Conservation (phyloP, 1,140 invertebrate genomes). For the Procambarus virginalis region DNA sequence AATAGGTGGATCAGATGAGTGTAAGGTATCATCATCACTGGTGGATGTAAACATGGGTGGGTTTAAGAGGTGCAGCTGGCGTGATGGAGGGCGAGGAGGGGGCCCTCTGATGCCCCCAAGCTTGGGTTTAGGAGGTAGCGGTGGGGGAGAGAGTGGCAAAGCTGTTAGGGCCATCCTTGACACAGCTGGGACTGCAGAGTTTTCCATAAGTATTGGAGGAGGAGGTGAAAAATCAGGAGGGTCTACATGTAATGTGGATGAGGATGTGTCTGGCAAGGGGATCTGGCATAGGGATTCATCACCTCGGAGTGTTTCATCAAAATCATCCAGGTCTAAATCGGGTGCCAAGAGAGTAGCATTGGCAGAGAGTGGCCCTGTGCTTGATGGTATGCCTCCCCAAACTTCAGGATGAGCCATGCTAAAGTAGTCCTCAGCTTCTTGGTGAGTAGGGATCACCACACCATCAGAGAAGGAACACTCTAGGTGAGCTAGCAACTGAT, state of each 20-base stretch:
- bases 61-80: constrained; percentile 58
- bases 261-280: constrained; percentile 18
- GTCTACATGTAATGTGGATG: constrained; percentile 15
- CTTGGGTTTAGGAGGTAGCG: constrained; percentile 68
- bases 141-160: constrained; percentile 58
- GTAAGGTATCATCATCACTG: constrained; percentile 21
- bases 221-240: constrained; percentile 25
- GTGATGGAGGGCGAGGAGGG: constrained; percentile 65
- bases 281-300: constrained; percentile 33
- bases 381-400: constrained; percentile 50
- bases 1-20: constrained; percentile 30
- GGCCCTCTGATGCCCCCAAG: constrained; percentile 56
- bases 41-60: constrained; percentile 42
- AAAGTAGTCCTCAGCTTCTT: constrained; percentile 51
- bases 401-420: constrained; percentile 63
- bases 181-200: background rate
- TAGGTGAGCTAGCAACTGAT: constrained; percentile 55
- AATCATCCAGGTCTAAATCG: constrained; percentile 49
- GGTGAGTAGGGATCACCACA: constrained; percentile 28
- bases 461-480: constrained; percentile 52
- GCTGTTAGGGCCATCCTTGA: constrained; percentile 30
- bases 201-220: constrained; percentile 19
- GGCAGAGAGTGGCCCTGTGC: constrained; percentile 8
- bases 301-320: constrained; percentile 37
- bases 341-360: constrained; percentile 48